A percentile compares a stretch with the other conserved stretches of the same genome.
These are phyloP conservation scores for Hyalella azteca DNA, from an alignment of 2,888 invertebrate species.

Conservation along the genomic window DNA sequence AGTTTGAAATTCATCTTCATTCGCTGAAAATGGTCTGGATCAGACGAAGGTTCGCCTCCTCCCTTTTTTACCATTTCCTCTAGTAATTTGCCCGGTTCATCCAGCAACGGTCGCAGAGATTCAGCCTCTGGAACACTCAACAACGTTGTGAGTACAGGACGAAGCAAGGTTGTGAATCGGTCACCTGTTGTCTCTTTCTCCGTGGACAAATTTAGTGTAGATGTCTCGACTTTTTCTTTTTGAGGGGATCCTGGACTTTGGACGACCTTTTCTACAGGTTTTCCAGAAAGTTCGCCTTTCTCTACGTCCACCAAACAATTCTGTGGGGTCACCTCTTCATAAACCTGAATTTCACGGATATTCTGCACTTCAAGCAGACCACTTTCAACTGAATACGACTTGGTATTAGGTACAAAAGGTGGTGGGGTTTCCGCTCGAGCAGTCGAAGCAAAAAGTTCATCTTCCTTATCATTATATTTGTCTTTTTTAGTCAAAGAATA, in stretches of 20 bases:
- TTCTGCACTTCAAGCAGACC: background rate
- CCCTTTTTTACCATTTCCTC: constrained; percentile 25
- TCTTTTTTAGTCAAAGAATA: background rate
- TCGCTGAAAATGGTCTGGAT: background rate
- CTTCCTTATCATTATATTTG: background rate
- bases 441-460: constrained; percentile 25
- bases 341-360: background rate
- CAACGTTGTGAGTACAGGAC: background rate
- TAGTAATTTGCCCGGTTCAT: background rate
- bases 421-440: constrained; percentile 17
- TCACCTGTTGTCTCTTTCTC: background rate
- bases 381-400: background rate
- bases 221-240: background rate
- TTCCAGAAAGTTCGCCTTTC: background rate
- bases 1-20: constrained; percentile 26
- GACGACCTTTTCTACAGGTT: background rate
- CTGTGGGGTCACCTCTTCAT: background rate
- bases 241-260: background rate
- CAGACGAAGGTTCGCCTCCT: constrained; percentile 1
- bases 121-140: constrained; percentile 9
- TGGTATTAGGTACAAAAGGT: background rate
- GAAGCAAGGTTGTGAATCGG: background rate
- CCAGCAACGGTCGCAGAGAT: constrained; percentile 4
- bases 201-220: background rate
- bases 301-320: background rate